Base-by-base conservation (phyloP, 2,797 vertebrate species). In the Melanotaenia trifasciata region DNA sequence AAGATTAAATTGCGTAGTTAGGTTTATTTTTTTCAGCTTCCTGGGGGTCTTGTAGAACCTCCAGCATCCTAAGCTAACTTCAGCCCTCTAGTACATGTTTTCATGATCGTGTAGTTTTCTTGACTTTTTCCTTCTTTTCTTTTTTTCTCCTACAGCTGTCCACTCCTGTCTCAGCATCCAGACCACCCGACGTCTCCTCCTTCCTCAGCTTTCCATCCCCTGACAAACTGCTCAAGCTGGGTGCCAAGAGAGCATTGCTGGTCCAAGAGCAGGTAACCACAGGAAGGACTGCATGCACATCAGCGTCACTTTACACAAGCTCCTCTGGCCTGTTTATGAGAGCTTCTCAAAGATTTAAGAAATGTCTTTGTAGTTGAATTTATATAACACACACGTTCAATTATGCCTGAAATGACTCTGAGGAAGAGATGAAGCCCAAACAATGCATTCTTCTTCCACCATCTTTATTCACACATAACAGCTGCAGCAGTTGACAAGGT, bases 151-250 rank as follows among this genome's bases (percentile, higher is more conserved):
- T 80, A 5, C 61, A 98, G 97, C 86, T 93, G 53, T 95, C 95
- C 13, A 94, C 95, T 35, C 95, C 96, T 0, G 73, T 89, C 38
- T 90, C 95, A 5, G 89, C 92, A 2, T 87, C 90, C 7, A 91
- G 94, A 45, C 94, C 96, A 4, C 91, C 95, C 50, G 97, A 98
- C 0, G 89, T 96, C 70, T 93, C 95, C 28, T 95, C 95, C 0
- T 98, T 99, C 90, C 96, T 99, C 80, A 96, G 94, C 79, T 97
- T 97, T 74, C 98, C 98, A 0, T 99, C 98, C 0, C 96, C 98
- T 0, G 97, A 98, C 81, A 98, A 99, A 80, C 94, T 99, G 70
- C 92, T 99, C 45, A 96, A 94, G 45, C 94, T 99, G 0, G 98
- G 97, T 0, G 91, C 95, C 7, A 96, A 95, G 89, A 96, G 96